Conservation (phyloP, 2,797 vertebrate genomes). For the Miopithecus talapoin region DNA sequence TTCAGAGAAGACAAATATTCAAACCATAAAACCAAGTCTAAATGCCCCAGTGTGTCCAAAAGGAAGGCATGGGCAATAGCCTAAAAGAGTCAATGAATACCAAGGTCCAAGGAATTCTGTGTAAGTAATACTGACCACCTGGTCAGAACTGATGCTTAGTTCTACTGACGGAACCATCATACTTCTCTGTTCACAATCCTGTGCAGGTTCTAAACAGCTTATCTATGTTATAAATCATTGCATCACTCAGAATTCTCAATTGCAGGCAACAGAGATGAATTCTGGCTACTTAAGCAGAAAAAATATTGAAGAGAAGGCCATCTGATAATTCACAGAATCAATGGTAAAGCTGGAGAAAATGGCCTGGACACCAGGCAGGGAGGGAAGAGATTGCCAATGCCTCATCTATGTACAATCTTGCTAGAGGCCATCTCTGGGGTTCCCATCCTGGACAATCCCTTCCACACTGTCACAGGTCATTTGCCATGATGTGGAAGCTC, state of each 20-base stretch:
- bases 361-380: neutral
- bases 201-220: neutral
- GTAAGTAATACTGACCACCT: neutral
- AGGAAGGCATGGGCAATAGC: neutral
- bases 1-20: neutral
- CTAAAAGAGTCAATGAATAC: neutral
- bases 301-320: neutral
- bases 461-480: neutral
- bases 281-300: neutral
- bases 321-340: neutral
- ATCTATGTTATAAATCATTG: fast-evolving
- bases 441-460: neutral
- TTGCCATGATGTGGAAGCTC: neutral
- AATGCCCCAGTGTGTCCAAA: neutral
- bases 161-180: neutral
- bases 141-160: neutral
- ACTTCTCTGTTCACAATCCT: neutral
- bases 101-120: neutral
- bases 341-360: neutral
- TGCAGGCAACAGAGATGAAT: neutral
- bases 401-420: neutral
- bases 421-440: neutral
- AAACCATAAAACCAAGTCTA: neutral
- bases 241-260: neutral
- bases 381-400: neutral